Conservation (phyloP, 2,797 vertebrate genomes). For the Chloroceryle inda region DNA sequence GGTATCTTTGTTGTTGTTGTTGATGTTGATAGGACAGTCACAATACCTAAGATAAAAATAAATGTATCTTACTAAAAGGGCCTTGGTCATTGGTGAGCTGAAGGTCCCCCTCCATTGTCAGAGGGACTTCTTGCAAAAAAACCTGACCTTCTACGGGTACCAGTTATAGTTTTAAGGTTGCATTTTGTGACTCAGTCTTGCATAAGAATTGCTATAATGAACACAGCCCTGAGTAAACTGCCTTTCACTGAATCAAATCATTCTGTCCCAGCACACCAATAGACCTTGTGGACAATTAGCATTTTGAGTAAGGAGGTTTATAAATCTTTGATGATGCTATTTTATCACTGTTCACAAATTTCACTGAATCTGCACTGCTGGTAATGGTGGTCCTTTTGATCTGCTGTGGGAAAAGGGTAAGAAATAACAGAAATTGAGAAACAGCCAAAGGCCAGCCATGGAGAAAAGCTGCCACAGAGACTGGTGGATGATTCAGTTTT, state of each 20-base stretch:
- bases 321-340: neutral
- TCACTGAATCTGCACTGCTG: neutral
- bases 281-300: neutral
- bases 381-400: neutral
- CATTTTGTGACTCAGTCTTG: neutral
- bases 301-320: neutral
- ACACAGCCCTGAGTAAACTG: neutral
- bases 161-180: neutral
- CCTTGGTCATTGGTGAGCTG: neutral
- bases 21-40: neutral
- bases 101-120: neutral
- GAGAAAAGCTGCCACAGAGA: neutral
- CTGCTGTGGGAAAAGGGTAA: neutral
- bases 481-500: slow-evolving; percentile 42
- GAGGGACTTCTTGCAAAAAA: neutral
- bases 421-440: neutral
- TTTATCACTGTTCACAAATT: neutral
- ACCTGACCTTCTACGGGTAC: neutral
- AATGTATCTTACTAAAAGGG: neutral
- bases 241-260: neutral
- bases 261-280: neutral
- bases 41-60: neutral
- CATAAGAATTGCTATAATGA: neutral
- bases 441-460: neutral
- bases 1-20: neutral